These are phyloP conservation scores for Nasua narica DNA, from an alignment of 2,797 vertebrate species.

Conservation along the genomic window DNA sequence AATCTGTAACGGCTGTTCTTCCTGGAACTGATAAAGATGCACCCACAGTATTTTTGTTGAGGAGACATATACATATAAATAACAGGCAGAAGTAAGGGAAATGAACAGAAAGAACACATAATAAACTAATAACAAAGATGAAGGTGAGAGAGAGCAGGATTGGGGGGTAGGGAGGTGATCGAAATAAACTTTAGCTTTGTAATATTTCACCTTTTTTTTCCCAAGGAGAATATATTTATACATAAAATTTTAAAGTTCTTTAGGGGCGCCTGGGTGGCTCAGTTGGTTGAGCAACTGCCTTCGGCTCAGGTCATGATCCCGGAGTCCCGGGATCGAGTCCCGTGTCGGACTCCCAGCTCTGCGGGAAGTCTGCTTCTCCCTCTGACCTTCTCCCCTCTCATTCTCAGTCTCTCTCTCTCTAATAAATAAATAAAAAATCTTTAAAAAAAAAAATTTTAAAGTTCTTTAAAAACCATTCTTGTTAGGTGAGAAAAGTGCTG, in stretches of 20 bases:
- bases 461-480: background rate
- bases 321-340: too few relatives aligned
- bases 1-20: background rate
- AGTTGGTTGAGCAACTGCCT: too few relatives aligned
- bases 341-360: too few relatives aligned
- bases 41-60: background rate
- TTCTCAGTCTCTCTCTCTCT: too few relatives aligned
- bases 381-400: too few relatives aligned
- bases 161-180: background rate
- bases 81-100: background rate
- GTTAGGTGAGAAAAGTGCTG: background rate
- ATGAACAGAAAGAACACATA: background rate
- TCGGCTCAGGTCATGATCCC: too few relatives aligned
- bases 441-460: background rate
- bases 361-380: too few relatives aligned
- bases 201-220: background rate
- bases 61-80: background rate
- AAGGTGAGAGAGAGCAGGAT: background rate
- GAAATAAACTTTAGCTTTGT: background rate
- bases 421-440: too few relatives aligned
- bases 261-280: too few relatives aligned
- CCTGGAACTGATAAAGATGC: background rate
- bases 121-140: background rate
- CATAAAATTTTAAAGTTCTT: background rate
- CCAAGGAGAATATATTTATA: background rate